Base-by-base conservation (phyloP, 2,113 vertebrate genomes). In the Malurus elegans region DNA sequence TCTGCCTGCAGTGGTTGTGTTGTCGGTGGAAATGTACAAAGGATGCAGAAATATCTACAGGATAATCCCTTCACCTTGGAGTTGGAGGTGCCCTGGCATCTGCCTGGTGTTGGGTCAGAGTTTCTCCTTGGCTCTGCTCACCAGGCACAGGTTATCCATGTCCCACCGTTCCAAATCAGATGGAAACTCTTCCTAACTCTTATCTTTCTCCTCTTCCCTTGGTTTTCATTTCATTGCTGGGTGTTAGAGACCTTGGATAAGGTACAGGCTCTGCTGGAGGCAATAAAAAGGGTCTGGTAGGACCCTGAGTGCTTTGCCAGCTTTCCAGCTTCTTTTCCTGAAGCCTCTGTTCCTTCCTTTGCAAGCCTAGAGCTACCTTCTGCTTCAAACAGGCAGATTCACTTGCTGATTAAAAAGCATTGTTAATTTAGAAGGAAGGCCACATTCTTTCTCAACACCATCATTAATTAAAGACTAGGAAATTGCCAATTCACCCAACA, bases 401-500 rank as follows among this genome's bases (percentile, higher is more conserved):
- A 51, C 64, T 90, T 0, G 2, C 90, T 96, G 93, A 97, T 94
- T 97, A 95, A 95, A 94, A 97, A 86, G 56, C 88, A 80, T 58
- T 95, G 90, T 96, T 97, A 94, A 96, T 96, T 96, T 94, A 95
- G 94, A 96, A 90, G 92, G 95, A 95, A 96, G 95, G 75, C 95
- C 92, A 32, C 95, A 96, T 97, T 97, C 94, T 74, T 97, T 96
- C 92, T 88, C 71, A 93, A 92, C 95, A 78, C 72, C 92, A 96
- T 96, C 94, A 94, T 91, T 97, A 96, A 96, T 96, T 95, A 97
- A 96, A 80, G 82, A 92, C 94, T 96, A 96, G 96, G 94, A 96
- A 96, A 97, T 95, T 95, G 92, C 95, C 85, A 94, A 93, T 97
- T 97, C 94, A 90, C 93, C 92, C 75, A 83, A 71, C 94, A 83